Evolutionary conservation across 2,113 vertebrate genomes (phyloP), one percentile per base, ranked within the genome.

Genomic region (Carassius auratus): DNA sequence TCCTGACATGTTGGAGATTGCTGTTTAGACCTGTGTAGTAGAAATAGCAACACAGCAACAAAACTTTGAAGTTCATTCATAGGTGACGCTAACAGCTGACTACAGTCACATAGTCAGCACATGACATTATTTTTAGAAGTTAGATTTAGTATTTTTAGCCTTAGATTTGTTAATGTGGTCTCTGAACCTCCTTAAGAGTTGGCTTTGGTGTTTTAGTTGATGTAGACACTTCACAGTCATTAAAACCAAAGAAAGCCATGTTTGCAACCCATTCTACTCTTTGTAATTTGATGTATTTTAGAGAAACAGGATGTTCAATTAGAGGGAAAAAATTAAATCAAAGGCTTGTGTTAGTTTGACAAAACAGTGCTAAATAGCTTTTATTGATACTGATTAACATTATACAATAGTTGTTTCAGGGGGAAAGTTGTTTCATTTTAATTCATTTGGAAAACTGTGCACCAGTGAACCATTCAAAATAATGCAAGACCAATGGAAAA

Each of bases 1-100:
- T 96, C 95, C 94, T 96, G 94, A 96, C 97, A 76, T 93, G 96
- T 96, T 64, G 92, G 95, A 8, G 88, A 5, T 91, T 93, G 48
- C 95, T 95, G 75, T n/a, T 95, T 94, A 76, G 94, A 96, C 91
- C 97, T 97, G 90, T 78, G n/a, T 6, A 15, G 9, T 52, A 64
- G 66, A 66, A 84, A 86, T 17, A 45, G 42, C 38, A 30, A 76
- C 61, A 66, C 19, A 83, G 30, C 30, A n/a, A 55, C 36, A 83
- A 68, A 8, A 42, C 9, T 33, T 19, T 36, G 50, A 78, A 59
- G 48, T 26, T 38, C 21, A 33, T 76, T 76, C 26, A 36, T 30
- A 68, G 74, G 36, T 69, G 8, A 68, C 21, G 15, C 30, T 38
- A n/a, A 33, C 59, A 48, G 30, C 36, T 75, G 19, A 73, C 86